These are phyloP conservation scores for Oedothorax gibbosus DNA, from an alignment of 1,140 invertebrate species.

Conservation along the genomic window DNA sequence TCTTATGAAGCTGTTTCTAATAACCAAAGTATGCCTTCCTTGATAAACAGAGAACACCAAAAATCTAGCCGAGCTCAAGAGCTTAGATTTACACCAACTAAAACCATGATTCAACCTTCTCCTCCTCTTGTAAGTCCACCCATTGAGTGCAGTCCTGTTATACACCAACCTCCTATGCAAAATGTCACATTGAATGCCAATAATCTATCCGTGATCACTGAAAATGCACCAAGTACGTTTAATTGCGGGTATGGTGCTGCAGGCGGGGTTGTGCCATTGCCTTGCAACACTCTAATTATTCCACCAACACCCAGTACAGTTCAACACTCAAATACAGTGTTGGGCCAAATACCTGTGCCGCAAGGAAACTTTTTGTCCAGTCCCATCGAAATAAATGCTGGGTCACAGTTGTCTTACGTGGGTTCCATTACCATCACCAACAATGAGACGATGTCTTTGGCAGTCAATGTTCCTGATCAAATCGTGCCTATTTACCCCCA, in stretches of 20 bases:
- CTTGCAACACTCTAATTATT: slow-evolving; percentile 41
- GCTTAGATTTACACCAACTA: neutral
- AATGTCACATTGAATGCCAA: slow-evolving; percentile 10
- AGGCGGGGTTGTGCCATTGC: slow-evolving; percentile 16
- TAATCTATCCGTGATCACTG: slow-evolving; percentile 29
- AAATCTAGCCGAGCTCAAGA: too few relatives aligned
- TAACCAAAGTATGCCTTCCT: too few relatives aligned
- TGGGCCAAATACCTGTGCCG: slow-evolving; percentile 29
- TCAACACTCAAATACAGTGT: slow-evolving; percentile 8
- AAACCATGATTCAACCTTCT: neutral
- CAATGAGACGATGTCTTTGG: slow-evolving; percentile 55
- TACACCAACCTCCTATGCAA: slow-evolving; percentile 2
- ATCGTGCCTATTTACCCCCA: slow-evolving; percentile 46
- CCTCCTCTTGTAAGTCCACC: neutral
- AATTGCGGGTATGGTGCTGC: slow-evolving; percentile 35
- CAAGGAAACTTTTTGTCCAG: slow-evolving; percentile 12
- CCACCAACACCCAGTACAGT: slow-evolving; percentile 18
- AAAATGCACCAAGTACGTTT: slow-evolving; percentile 31
- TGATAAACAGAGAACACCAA: too few relatives aligned
- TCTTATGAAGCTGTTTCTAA: too few relatives aligned
- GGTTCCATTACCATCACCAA: slow-evolving; percentile 62
- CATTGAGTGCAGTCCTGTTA: slow-evolving; percentile 2
- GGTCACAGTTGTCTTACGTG: slow-evolving; percentile 57
- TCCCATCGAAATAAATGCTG: slow-evolving; percentile 37
- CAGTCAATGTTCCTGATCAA: slow-evolving; percentile 51